phyloP scores from a whole-genome alignment of 1,140 invertebrate genomes.

The Dermatophagoides farinae region DNA sequence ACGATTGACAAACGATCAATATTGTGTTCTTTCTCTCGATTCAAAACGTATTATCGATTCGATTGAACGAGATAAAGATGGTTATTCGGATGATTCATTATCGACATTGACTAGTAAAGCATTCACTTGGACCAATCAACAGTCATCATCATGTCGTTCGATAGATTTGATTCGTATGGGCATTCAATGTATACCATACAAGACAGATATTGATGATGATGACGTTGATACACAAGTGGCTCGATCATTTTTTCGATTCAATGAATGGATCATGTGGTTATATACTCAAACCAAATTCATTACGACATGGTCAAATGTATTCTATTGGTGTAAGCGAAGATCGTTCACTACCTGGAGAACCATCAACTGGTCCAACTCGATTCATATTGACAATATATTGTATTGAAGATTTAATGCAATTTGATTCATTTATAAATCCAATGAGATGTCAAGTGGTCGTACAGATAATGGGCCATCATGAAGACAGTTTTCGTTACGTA shows the following conservation, averaged over 20 bases:
- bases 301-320: neutral
- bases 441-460: neutral
- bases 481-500: neutral
- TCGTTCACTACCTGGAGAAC: neutral
- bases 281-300: neutral
- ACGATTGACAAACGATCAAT: too few species aligned
- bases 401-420: neutral
- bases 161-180: neutral
- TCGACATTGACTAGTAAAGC: too few species aligned
- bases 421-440: neutral
- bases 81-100: too few species aligned
- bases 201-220: too few species aligned
- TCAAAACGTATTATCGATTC: too few species aligned
- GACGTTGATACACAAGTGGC: too few species aligned
- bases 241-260: neutral
- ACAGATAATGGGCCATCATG: neutral
- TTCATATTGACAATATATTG: neutral
- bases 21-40: too few species aligned
- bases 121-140: too few species aligned
- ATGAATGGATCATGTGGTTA: neutral
- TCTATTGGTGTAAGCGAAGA: neutral
- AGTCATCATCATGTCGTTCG: neutral
- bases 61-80: too few species aligned
- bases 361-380: neutral
- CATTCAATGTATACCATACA: neutral